Conservation (phyloP, 2,797 vertebrate species). For the Chrosomus eos region DNA sequence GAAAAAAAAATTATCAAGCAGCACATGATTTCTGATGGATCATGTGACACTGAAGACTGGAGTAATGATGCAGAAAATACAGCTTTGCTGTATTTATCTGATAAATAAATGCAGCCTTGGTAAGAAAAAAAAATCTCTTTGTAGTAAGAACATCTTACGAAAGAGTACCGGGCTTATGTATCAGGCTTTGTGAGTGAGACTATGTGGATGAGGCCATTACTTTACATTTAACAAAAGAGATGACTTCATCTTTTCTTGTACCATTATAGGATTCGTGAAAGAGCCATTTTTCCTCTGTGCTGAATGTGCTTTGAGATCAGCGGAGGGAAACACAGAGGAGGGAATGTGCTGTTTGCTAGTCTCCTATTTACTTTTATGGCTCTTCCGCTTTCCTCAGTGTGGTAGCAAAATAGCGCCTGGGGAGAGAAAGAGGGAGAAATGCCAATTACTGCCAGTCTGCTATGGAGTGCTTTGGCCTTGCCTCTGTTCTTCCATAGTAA, state of each 20-base stretch:
- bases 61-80: not conserved
- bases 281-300: slow-evolving; percentile 44
- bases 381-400: slow-evolving; percentile 46
- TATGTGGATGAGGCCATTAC: slow-evolving; percentile 12
- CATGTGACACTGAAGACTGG: not conserved
- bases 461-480: slow-evolving; percentile 31
- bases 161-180: not conserved
- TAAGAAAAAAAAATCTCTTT: not conserved
- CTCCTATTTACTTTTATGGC: slow-evolving; percentile 57
- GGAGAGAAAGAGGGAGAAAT: slow-evolving; percentile 36
- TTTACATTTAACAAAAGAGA: slow-evolving; percentile 23
- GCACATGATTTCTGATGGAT: not conserved
- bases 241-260: slow-evolving; percentile 50
- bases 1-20: not conserved
- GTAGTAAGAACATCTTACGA: not conserved
- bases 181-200: slow-evolving; percentile 2
- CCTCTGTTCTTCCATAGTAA: slow-evolving; percentile 43
- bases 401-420: slow-evolving; percentile 44
- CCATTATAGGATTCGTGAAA: slow-evolving; percentile 48
- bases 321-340: slow-evolving; percentile 11
- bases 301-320: slow-evolving; percentile 47
- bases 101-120: not conserved
- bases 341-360: slow-evolving; percentile 39
- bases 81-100: not conserved
- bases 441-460: slow-evolving; percentile 45